phyloP scores from a whole-genome alignment of 2,797 vertebrate species.

The Galago senegalensis region DNA sequence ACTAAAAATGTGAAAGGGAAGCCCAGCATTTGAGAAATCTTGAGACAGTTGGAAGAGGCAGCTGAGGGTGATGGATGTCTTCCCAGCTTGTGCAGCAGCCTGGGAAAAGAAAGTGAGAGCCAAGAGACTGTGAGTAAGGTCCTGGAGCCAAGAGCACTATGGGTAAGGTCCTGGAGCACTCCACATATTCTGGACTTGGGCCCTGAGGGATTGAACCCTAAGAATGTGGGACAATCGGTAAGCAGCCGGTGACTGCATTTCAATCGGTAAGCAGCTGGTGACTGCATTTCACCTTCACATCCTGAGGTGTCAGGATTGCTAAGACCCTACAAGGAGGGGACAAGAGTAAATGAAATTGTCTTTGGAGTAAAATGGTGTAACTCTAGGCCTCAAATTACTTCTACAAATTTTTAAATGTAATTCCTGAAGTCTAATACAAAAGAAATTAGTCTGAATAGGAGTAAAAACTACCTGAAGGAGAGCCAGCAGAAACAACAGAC shows the following conservation, averaged over 20 bases:
- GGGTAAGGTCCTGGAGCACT: neutral
- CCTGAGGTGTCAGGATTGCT: too few species aligned
- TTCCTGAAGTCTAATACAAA: neutral
- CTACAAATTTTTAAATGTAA: neutral
- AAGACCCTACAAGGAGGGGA: too few species aligned
- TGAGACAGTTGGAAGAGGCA: neutral
- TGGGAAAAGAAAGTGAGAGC: neutral
- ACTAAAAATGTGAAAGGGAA: neutral
- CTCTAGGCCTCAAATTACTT: neutral
- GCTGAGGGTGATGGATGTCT: neutral
- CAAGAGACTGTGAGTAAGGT: too few species aligned
- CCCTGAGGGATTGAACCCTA: neutral
- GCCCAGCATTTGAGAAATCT: neutral
- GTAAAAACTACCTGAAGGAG: neutral
- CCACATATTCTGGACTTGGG: neutral
- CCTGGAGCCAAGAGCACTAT: neutral
- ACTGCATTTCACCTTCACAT: neutral
- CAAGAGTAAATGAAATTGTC: neutral
- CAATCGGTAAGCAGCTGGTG: neutral
- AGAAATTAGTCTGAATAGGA: neutral
- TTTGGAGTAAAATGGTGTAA: neutral
- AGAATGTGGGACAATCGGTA: neutral
- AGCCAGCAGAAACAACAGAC: neutral
- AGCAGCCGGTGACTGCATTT: neutral
- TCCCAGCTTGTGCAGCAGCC: neutral